Conservation (phyloP, 2,797 vertebrate species). For the Smutsia gigantea region DNA sequence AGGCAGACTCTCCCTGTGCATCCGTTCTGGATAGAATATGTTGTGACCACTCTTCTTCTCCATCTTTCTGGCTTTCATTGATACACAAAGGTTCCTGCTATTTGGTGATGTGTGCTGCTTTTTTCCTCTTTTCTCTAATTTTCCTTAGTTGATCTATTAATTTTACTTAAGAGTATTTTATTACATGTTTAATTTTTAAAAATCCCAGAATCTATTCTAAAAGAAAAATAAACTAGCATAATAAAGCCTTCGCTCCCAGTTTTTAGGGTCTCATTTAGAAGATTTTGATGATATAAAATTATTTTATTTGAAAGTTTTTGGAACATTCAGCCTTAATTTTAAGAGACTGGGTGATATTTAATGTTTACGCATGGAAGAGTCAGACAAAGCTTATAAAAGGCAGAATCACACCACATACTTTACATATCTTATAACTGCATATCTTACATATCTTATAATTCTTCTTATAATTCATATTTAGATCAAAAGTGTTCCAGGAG, state of each 20-base stretch:
- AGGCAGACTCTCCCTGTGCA: neutral
- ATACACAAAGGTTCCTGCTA: neutral
- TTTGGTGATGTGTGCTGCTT: neutral
- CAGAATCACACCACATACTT: neutral
- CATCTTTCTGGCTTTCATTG: conserved; percentile 15
- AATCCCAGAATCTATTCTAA: neutral
- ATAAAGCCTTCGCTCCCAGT: neutral
- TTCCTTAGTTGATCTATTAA: neutral
- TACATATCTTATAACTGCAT: neutral
- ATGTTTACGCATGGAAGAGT: neutral
- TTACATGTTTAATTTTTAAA: neutral
- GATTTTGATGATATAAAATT: neutral
- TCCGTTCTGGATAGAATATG: neutral
- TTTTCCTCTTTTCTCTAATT: rapidly evolving
- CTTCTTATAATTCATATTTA: neutral
- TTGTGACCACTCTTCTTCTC: neutral
- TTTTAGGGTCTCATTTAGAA: neutral
- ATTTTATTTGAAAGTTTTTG: neutral
- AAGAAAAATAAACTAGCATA: neutral
- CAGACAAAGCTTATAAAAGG: neutral
- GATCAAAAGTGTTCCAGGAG: neutral
- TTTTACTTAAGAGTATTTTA: neutral
- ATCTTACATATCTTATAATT: neutral
- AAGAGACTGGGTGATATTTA: neutral
- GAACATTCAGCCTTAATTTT: neutral